A percentile compares a stretch with the other conserved stretches of the same genome.
Evolutionary conservation across 37 sponge, comb jelly and placozoan species (phyloP).

Genomic region (Oopsacas minuta): DNA sequence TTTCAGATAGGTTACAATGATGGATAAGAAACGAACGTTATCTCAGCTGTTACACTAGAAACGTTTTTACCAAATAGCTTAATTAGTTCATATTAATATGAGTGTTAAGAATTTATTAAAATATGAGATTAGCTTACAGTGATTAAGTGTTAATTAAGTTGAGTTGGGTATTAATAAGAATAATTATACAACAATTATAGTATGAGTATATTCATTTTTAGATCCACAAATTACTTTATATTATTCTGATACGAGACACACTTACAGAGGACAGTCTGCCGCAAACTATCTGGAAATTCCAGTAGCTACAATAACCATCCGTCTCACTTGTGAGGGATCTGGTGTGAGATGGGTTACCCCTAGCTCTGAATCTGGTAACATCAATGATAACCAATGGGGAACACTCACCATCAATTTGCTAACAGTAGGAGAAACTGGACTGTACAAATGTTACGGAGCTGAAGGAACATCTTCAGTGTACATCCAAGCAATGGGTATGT

Average conservation of each 20-base stretch:
- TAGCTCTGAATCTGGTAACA: not conserved
- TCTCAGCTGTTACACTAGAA: too few relatives aligned
- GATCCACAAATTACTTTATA: not conserved
- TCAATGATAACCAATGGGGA: conserved; percentile 16
- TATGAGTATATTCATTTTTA: not conserved
- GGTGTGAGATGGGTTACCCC: not conserved
- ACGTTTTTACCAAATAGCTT: too few relatives aligned
- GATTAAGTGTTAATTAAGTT: too few relatives aligned
- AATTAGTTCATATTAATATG: too few relatives aligned
- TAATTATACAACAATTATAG: too few relatives aligned
- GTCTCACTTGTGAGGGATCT: not conserved
- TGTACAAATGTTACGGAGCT: not conserved
- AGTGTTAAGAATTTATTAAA: too few relatives aligned
- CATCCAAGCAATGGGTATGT: not conserved
- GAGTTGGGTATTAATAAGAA: too few relatives aligned
- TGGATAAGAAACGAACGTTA: too few relatives aligned
- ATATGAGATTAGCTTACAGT: too few relatives aligned
- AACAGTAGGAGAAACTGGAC: not conserved
- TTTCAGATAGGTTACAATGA: too few relatives aligned
- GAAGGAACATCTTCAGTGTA: not conserved
- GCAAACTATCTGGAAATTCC: not conserved
- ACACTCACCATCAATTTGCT: not conserved
- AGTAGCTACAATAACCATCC: not conserved
- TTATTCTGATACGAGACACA: not conserved
- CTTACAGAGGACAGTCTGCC: not conserved